Percentiles rank a stretch among this genome's conserved stretches.
phyloP scores from a whole-genome alignment of 37 sponge, comb jelly and placozoan genomes.

The Diacarnus erythraeanus region DNA sequence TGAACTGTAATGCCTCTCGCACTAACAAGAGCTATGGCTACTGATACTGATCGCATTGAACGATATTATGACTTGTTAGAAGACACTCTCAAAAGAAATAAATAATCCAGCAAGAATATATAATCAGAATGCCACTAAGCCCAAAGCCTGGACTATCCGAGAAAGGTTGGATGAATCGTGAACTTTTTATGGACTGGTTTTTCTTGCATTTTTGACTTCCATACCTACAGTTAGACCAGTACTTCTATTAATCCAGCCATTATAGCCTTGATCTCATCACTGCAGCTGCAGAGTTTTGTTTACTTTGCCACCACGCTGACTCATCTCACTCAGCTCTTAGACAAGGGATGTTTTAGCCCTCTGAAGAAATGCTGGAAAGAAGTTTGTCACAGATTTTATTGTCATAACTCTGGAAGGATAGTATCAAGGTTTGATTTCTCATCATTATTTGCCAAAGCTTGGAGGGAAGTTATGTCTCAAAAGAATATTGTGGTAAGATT shows the following conservation, averaged over 20 bases:
- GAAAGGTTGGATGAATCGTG: constrained; percentile 55
- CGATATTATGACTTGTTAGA: constrained; percentile 25
- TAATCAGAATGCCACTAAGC: constrained; percentile 28
- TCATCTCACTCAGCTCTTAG: constrained; percentile 70
- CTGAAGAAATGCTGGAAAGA: constrained; percentile 44
- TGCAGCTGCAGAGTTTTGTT: constrained; percentile 41
- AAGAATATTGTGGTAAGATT: constrained; percentile 47
- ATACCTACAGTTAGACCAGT: constrained; percentile 42
- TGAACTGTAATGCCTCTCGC: background rate
- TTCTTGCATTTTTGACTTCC: constrained; percentile 20
- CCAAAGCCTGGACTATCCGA: constrained; percentile 25
- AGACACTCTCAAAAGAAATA: constrained; percentile 14
- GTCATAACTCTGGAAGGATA: constrained; percentile 32
- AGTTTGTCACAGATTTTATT: constrained; percentile 25
- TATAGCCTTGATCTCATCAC: constrained; percentile 27
- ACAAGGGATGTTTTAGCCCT: constrained; percentile 47
- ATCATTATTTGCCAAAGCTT: constrained; percentile 49
- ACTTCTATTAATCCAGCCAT: constrained; percentile 57
- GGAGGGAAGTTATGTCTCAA: constrained; percentile 42
- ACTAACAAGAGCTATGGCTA: constrained; percentile 8
- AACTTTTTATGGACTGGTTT: no score
- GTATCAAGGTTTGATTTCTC: constrained; percentile 13
- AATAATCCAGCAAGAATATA: constrained; percentile 8
- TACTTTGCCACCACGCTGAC: constrained; percentile 64
- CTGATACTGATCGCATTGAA: background rate